Percentiles rank a stretch among this genome's conserved stretches.
Evolutionary conservation across 2,888 invertebrate species (phyloP).

Genomic region (Polymixis lichenea): DNA sequence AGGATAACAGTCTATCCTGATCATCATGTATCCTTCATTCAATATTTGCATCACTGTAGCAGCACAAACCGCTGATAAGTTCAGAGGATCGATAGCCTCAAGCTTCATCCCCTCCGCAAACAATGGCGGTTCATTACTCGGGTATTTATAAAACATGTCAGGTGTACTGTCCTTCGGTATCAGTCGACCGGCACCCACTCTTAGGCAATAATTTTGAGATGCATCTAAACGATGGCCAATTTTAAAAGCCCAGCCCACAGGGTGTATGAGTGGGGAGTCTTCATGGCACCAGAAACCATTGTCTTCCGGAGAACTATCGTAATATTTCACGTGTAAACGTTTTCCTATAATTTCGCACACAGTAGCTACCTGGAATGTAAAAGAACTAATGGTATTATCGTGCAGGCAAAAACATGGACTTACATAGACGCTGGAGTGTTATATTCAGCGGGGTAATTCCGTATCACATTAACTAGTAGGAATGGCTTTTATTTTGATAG

Average conservation of each 20-base stretch:
- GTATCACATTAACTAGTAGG: too few species aligned
- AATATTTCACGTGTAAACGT: constrained; percentile 97
- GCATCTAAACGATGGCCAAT: constrained; percentile 97
- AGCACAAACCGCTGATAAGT: constrained; percentile 97
- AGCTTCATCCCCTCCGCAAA: constrained; percentile 98
- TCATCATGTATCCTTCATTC: constrained; percentile 98
- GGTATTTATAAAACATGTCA: constrained; percentile 93
- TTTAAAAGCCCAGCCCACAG: constrained; percentile 98
- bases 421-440: background rate
- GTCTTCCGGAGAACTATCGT: constrained; percentile 94
- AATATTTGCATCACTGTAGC: constrained; percentile 98
- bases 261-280: constrained; percentile 98
- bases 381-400: background rate
- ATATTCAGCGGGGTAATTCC: background rate
- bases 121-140: constrained; percentile 87
- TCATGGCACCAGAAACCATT: constrained; percentile 99
- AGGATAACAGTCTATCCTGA: constrained; percentile 98
- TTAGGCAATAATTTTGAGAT: constrained; percentile 94
- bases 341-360: constrained; percentile 98
- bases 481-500: too few species aligned
- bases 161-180: constrained; percentile 95
- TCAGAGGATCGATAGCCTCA: constrained; percentile 99
- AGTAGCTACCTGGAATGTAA: constrained; percentile 92
- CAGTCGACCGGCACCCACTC: constrained; percentile 93
- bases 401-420: background rate